phyloP scores from a whole-genome alignment of 1,140 invertebrate species.

The Penaeus vannamei region DNA sequence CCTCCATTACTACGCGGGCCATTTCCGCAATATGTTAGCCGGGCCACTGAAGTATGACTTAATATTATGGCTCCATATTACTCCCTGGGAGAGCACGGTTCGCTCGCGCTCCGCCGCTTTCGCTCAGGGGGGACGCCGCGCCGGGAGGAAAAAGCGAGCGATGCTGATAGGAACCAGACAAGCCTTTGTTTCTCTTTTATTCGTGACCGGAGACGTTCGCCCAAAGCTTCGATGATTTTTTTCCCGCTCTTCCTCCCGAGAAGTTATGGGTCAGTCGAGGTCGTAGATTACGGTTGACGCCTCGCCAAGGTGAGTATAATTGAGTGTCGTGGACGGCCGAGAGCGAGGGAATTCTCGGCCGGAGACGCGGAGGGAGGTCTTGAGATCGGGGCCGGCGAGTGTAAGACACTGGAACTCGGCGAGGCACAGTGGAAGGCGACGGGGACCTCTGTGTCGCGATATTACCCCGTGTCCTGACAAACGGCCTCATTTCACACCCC shows the following conservation, averaged over 20 bases:
- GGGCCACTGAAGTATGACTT: constrained; percentile 61
- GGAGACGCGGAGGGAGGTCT: not conserved
- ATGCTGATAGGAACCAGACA: not conserved
- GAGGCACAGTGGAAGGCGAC: constrained; percentile 39
- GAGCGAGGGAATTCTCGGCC: not conserved
- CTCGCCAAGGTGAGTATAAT: too few relatives aligned
- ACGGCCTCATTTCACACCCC: constrained; percentile 63
- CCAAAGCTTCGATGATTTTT: too few relatives aligned
- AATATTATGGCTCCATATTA: constrained; percentile 62
- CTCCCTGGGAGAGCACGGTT: constrained; percentile 16
- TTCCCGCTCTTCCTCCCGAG: too few relatives aligned
- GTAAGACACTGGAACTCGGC: constrained; percentile 48
- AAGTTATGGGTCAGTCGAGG: too few relatives aligned
- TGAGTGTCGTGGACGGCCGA: not conserved
- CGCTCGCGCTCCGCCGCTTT: constrained; percentile 38
- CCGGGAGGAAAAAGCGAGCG: not conserved
- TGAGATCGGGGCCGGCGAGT: not conserved
- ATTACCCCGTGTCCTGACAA: constrained; percentile 58
- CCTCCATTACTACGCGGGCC: constrained; percentile 57
- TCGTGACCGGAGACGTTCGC: too few relatives aligned
- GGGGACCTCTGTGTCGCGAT: constrained; percentile 46
- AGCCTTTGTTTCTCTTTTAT: too few relatives aligned
- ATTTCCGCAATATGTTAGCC: constrained; percentile 63
- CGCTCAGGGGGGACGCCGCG: constrained; percentile 5
- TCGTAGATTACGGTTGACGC: too few relatives aligned